phyloP scores from a whole-genome alignment of 2,113 vertebrate genomes.

The Opisthocomus hoazin region DNA sequence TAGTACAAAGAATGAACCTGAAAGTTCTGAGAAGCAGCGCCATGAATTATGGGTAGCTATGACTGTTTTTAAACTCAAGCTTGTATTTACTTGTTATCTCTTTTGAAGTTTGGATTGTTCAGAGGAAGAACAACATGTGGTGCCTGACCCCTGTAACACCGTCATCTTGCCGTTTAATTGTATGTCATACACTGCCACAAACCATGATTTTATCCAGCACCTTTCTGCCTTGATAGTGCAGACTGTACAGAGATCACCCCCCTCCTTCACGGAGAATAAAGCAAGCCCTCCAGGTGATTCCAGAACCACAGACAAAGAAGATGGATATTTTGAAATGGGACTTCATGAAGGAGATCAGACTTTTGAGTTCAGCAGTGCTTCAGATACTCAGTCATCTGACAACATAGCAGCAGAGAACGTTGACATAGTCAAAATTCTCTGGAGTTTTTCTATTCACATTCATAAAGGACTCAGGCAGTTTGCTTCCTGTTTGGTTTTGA shows the following conservation, averaged over 20 bases:
- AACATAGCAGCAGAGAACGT: conserved; percentile 42
- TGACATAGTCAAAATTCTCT: conserved; percentile 76
- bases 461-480: conserved; percentile 77
- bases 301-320: conserved; percentile 62
- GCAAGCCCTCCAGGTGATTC: not conserved
- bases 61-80: not conserved
- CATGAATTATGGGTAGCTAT: not conserved
- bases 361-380: conserved; percentile 58
- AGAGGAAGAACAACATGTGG: conserved; percentile 64
- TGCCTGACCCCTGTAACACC: conserved; percentile 63
- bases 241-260: conserved; percentile 54
- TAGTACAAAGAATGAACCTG: not conserved
- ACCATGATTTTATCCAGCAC: conserved; percentile 81
- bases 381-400: not conserved
- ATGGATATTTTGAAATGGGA: conserved; percentile 96
- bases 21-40: not conserved
- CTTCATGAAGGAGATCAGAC: conserved; percentile 76
- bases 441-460: conserved; percentile 85
- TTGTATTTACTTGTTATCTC: conserved; percentile 19
- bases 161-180: conserved; percentile 81
- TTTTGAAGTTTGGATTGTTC: conserved; percentile 53
- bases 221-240: conserved; percentile 78
- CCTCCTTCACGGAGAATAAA: conserved; percentile 51
- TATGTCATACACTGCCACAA: conserved; percentile 77
- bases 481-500: conserved; percentile 85